Evolutionary conservation across 1,140 invertebrate species (phyloP).

Genomic region (Stegodyphus dumicola): DNA sequence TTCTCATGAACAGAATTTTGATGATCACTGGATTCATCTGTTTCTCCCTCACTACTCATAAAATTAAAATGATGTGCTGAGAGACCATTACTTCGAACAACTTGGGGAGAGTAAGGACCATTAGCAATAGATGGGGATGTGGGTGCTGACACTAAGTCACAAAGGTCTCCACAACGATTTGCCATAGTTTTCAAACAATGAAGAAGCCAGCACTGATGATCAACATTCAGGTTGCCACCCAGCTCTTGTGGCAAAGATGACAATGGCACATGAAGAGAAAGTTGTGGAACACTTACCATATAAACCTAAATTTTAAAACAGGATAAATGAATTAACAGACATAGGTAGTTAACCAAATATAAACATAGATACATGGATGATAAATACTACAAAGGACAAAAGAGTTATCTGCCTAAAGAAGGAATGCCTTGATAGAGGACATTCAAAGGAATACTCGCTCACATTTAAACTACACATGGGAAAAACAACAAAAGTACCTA

Average conservation of each 20-base stretch:
- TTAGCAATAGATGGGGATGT: constrained; percentile 23
- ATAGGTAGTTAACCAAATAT: neutral
- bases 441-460: no score
- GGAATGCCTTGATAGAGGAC: no score
- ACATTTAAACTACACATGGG: no score
- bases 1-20: constrained; percentile 67
- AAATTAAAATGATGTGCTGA: neutral
- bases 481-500: no score
- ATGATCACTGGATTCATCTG: constrained; percentile 52
- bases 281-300: constrained; percentile 87
- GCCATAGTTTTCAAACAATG: constrained; percentile 79
- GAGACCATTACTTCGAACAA: constrained; percentile 16
- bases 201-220: constrained; percentile 89
- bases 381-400: no score
- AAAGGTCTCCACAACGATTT: constrained; percentile 71
- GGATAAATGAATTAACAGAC: neutral
- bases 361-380: no score
- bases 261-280: constrained; percentile 72
- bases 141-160: constrained; percentile 62
- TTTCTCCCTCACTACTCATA: constrained; percentile 53
- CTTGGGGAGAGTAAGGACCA: constrained; percentile 6
- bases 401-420: no score
- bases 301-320: constrained; percentile 75
- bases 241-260: constrained; percentile 86
- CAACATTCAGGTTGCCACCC: constrained; percentile 84